Percentiles rank a stretch among this genome's conserved stretches.
These are phyloP conservation scores for Rhinatrema bivittatum DNA, from an alignment of 2,797 vertebrate genomes.

Conservation along the genomic window DNA sequence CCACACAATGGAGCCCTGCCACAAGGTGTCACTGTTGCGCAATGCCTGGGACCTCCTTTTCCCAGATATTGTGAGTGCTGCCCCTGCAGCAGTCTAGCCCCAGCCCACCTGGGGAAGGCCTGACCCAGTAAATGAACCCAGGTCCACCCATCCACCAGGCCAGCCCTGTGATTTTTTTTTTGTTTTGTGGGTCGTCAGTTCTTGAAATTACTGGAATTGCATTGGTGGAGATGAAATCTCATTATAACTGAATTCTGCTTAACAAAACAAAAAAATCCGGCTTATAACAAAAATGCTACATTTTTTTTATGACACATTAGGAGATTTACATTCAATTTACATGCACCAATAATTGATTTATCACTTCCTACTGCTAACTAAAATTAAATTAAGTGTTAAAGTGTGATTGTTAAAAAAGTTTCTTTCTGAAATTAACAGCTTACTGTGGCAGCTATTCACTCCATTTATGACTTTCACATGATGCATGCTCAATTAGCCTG, in stretches of 20 bases:
- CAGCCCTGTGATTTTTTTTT: too few relatives aligned
- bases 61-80: too few relatives aligned
- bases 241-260: neutral
- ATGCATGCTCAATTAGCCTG: conserved; percentile 1
- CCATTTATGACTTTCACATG: conserved; percentile 10
- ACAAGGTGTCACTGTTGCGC: too few relatives aligned
- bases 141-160: too few relatives aligned
- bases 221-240: neutral
- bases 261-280: too few relatives aligned
- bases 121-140: too few relatives aligned
- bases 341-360: conserved; percentile 1
- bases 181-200: too few relatives aligned
- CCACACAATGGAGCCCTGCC: too few relatives aligned
- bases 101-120: too few relatives aligned
- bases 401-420: conserved; percentile 13
- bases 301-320: neutral
- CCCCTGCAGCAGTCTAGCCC: too few relatives aligned
- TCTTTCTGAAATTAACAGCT: conserved; percentile 20
- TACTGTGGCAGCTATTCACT: conserved; percentile 4
- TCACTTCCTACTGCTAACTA: conserved; percentile 21
- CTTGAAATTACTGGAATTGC: too few relatives aligned
- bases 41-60: too few relatives aligned
- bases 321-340: conserved; percentile 6
- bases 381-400: conserved; percentile 35
- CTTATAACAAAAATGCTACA: neutral